Conservation (phyloP, 2,797 vertebrate species). For the Epinephelus malabaricus region DNA sequence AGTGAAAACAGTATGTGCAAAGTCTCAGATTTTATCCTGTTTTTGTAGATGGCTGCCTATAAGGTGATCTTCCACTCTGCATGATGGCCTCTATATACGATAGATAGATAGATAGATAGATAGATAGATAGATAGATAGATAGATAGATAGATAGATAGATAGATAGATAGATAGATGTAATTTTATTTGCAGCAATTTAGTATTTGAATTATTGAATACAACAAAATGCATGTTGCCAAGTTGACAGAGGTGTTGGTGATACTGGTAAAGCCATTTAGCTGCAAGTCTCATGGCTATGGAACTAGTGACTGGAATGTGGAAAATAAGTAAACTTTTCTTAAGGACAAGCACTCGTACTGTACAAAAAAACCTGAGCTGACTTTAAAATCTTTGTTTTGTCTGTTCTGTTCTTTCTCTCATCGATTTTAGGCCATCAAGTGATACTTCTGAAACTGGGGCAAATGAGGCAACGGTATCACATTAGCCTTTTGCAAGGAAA, state of each 20-base stretch:
- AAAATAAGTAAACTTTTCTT: conserved; percentile 5
- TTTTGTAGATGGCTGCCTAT: too few species aligned
- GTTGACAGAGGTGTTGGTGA: background rate
- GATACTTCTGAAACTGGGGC: conserved; percentile 55
- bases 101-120: too few species aligned
- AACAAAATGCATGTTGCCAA: too few species aligned
- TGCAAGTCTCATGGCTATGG: background rate
- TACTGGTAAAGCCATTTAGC: background rate
- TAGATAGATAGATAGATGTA: too few species aligned
- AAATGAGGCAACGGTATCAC: conserved; percentile 46
- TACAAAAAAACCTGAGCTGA: background rate
- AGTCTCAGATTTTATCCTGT: too few species aligned
- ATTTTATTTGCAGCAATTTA: background rate
- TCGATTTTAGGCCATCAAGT: conserved; percentile 46
- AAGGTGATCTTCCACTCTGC: too few species aligned
- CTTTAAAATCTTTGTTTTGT: conserved; percentile 10
- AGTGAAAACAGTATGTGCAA: too few species aligned
- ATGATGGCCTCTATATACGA: too few species aligned
- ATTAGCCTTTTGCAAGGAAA: conserved; percentile 33
- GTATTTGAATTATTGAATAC: background rate
- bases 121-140: too few species aligned
- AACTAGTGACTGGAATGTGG: background rate
- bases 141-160: too few species aligned
- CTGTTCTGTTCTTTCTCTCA: conserved; percentile 26
- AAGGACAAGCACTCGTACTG: background rate